Percentiles rank a stretch among this genome's conserved stretches.
phyloP scores from a whole-genome alignment of 2,113 vertebrate species.

The Solenodon paradoxus region DNA sequence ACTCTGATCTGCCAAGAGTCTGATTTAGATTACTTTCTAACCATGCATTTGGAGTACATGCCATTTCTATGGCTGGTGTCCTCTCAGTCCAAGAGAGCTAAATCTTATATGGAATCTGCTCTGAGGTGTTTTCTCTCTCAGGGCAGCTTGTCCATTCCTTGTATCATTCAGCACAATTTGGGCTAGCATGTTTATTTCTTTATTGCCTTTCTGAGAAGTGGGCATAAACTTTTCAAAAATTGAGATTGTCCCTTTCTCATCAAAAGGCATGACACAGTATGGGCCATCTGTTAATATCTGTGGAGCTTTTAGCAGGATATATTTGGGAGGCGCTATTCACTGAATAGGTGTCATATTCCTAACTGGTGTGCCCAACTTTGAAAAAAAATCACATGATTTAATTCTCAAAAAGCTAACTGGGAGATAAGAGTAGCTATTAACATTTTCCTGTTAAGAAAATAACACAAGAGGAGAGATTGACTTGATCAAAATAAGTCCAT shows the following conservation, averaged over 20 bases:
- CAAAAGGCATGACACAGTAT: no score
- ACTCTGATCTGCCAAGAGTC: not conserved
- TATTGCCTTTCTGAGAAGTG: not conserved
- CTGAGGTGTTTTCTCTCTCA: not conserved
- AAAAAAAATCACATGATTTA: not conserved
- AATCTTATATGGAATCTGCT: not conserved
- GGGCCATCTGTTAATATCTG: no score
- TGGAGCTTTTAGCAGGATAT: not conserved
- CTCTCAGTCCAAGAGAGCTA: not conserved
- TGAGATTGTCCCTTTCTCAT: not conserved
- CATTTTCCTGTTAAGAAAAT: not conserved
- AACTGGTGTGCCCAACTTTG: not conserved
- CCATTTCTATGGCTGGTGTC: not conserved
- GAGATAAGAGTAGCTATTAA: not conserved
- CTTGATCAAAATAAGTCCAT: not conserved
- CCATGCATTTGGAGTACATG: not conserved
- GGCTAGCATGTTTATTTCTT: not conserved
- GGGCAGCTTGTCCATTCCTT: not conserved
- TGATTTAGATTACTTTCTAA: not conserved
- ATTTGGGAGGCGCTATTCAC: not conserved
- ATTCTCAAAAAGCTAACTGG: not conserved
- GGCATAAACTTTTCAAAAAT: not conserved
- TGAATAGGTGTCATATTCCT: not conserved
- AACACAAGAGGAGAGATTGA: not conserved
- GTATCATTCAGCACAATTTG: not conserved